Conservation (phyloP, 2,888 invertebrate species). For the Drosophila borborema region DNA sequence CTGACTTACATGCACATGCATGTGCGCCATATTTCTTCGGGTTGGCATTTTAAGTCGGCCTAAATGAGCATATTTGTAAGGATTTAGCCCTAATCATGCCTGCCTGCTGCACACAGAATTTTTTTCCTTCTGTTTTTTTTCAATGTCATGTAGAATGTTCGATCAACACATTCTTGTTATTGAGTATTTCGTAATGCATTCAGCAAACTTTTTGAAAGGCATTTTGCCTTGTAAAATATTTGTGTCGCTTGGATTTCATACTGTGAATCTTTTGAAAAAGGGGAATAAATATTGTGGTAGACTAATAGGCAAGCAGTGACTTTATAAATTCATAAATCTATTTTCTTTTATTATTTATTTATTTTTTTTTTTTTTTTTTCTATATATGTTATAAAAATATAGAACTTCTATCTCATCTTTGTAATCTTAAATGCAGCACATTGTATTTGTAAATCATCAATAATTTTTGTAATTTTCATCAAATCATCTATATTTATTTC, state of each 20-base stretch:
- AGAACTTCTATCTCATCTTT: not conserved
- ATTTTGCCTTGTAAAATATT: too few species aligned
- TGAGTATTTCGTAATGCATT: not conserved
- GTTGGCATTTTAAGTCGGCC: slow-evolving; percentile 31
- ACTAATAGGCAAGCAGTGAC: not conserved
- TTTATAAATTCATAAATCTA: not conserved
- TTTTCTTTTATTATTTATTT: too few species aligned
- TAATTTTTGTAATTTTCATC: not conserved
- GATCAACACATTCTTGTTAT: not conserved
- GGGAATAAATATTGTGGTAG: not conserved
- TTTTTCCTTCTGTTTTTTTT: not conserved
- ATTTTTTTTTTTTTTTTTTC: too few species aligned
- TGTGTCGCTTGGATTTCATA: not conserved
- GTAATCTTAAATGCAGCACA: not conserved
- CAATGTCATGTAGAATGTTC: slow-evolving; percentile 40
- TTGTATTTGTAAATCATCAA: not conserved
- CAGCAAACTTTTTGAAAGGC: not conserved
- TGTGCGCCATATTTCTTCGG: slow-evolving; percentile 23
- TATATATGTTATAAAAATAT: not conserved
- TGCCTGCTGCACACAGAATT: slow-evolving; percentile 3
- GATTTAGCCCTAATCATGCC: slow-evolving; percentile 35
- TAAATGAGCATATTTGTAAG: slow-evolving; percentile 42
- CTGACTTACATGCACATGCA: slow-evolving; percentile 37
- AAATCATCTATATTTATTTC: not conserved
- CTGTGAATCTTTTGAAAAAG: not conserved